Percentiles rank a stretch among this genome's conserved stretches.
Conservation (phyloP, 2,888 invertebrate genomes). For the Amphipyra tragopoginis region DNA sequence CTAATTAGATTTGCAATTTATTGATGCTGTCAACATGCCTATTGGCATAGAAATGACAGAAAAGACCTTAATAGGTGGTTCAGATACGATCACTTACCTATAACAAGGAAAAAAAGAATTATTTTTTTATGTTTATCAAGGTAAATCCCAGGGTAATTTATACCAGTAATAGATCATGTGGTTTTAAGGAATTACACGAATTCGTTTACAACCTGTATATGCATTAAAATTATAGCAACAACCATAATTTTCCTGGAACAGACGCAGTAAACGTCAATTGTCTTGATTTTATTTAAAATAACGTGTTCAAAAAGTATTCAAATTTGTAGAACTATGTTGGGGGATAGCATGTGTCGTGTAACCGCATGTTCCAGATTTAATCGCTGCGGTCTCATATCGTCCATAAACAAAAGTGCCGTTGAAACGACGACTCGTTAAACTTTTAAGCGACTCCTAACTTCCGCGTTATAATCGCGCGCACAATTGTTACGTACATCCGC, state of each 20-base stretch:
- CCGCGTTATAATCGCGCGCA: slow-evolving; percentile 62
- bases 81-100: too few species aligned
- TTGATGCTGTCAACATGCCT: too few species aligned
- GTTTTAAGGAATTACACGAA: too few species aligned
- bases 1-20: too few species aligned
- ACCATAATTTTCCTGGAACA: background rate
- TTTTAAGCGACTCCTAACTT: slow-evolving; percentile 67
- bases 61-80: too few species aligned
- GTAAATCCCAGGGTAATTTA: too few species aligned
- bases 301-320: slow-evolving; percentile 15
- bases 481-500: slow-evolving; percentile 43
- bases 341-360: slow-evolving; percentile 32
- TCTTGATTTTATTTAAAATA: slow-evolving; percentile 9
- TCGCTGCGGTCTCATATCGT: slow-evolving; percentile 62
- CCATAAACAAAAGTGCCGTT: slow-evolving; percentile 67
- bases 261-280: slow-evolving; percentile 1
- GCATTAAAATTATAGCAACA: background rate
- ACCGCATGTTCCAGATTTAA: slow-evolving; percentile 62
- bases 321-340: slow-evolving; percentile 31
- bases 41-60: too few species aligned
- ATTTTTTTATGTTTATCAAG: too few species aligned
- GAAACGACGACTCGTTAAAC: slow-evolving; percentile 72
- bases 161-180: too few species aligned
- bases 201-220: too few species aligned
- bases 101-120: too few species aligned